Base-by-base conservation (phyloP, 2,797 vertebrate species). In the Pogoniulus pusillus region DNA sequence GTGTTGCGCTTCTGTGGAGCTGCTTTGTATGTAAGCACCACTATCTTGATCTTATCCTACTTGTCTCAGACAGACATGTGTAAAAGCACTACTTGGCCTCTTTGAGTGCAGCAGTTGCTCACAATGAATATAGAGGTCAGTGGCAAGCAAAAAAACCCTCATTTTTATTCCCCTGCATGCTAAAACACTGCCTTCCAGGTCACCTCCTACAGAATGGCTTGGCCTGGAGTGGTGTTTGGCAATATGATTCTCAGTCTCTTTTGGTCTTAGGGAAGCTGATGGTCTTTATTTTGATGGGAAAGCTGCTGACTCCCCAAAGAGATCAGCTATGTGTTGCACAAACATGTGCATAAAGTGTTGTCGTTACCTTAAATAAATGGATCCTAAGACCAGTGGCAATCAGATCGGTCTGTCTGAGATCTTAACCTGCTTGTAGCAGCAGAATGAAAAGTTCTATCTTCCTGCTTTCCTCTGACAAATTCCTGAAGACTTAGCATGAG, bases 271-370 rank as follows among this genome's bases (percentile, higher is more conserved):
- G 41, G 54, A 94, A 88, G 49, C 55, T 71, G 59, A 15, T 37
- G 26, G 55, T 55, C 75, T 34, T 54, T 85, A 65, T 75, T 85
- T 93, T 87, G 11, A n/a, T 5, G 17, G 30, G 29, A 60, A 95
- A 93, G 97, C 96, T 97, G 96, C 97, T 97, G 90, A 87, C 60
- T 86, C 96, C 34, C 96, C 89, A 76, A 87, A 68, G 97, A 76
- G 49, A 43, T 20, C 62, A 77, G 51, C 64, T 65, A 41, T 58
- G 49, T 89, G 64, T 86, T 79, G 79, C 60, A 59, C 60, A 63
- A 87, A 57, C 15, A 55, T 77, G 84, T 94, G 47, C 71, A 77
- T 90, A 30, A 87, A 83, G 9, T 60, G 75, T 39, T 89, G 60
- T 63, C 60, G 60, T 72, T 85, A 32, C 72, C 53, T 82, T 73